Base-by-base conservation (phyloP, 1,140 invertebrate genomes). In the Andrena cerasifolii region DNA sequence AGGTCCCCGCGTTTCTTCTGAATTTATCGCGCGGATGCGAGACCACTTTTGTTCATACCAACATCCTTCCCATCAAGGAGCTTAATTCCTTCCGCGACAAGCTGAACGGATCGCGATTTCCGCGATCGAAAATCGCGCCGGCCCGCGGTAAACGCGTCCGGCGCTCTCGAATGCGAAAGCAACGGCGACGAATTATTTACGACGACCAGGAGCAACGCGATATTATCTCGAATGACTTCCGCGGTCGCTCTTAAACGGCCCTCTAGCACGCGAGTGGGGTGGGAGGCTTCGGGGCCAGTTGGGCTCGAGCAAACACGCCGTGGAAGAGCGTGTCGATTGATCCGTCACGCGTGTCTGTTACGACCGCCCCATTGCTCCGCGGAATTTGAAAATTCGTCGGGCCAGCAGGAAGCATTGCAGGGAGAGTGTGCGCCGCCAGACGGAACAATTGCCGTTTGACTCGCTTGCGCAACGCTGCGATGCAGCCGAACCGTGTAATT, bases 201-300 rank as follows among this genome's bases (percentile, higher is more conserved):
- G 1, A 74, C 26, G 18, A 10, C 54, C 5, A 14, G 54, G 26
- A 31, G 54, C 36, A 24, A n/a, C n/a, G 33, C 14, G 61, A 54
- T 54, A 12, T 54, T 74, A 54, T 74, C 61, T 16, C 6, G 12
- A 74, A 45, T 24, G 33, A 65, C 58, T 74, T 74, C 71, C 71
- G 61, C 47, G 61, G 16, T 16, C 24, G 16, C 33, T n/a, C 18
- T 21, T n/a, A 36, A 65, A 56, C 36, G 14, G 6, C 5, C 47
- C 54, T 54, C 31, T 53, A 12, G 21, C 49, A 74, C 36, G 72
- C 61, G 61, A 74, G 14, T 18, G 18, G 36, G 26, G 24, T 12
- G 36, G 16, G 16, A 21, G 16, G 31, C 18, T n/a, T n/a, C n/a
- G n/a, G n/a, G 0, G 2, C 8, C 21, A 1, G 12, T 3, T 8